Evolutionary conservation across 2,113 vertebrate genomes (phyloP).

Genomic region (Coryphaenoides rupestris): DNA sequence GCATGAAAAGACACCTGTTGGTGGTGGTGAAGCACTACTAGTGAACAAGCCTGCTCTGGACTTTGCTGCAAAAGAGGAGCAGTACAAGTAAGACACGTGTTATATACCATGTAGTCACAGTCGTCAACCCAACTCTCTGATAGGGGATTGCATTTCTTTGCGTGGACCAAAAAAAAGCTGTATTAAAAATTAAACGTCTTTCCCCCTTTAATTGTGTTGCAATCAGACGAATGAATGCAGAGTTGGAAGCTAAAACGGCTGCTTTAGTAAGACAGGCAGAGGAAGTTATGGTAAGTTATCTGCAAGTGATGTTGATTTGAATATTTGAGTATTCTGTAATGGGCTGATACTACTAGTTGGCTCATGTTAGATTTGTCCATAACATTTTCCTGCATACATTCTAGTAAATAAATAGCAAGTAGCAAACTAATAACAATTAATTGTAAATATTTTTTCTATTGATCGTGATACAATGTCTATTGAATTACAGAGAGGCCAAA

Average conservation of each 20-base stretch:
- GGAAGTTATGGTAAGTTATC: conserved; percentile 81
- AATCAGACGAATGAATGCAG: conserved; percentile 84
- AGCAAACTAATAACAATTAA: not conserved
- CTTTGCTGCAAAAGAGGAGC: conserved; percentile 77
- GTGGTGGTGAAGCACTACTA: no score
- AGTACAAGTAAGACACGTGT: conserved; percentile 81
- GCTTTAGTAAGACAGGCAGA: conserved; percentile 84
- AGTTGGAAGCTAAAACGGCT: conserved; percentile 89
- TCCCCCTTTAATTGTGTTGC: not conserved
- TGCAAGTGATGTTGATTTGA: no score
- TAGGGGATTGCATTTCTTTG: no score
- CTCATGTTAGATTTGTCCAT: no score
- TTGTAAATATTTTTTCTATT: not conserved
- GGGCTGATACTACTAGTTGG: no score
- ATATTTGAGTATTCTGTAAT: no score
- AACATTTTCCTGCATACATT: no score
- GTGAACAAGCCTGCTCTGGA: conserved; percentile 47
- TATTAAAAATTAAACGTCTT: no score
- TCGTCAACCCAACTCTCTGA: no score
- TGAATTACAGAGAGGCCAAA: not conserved
- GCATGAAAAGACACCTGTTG: conserved; percentile 28
- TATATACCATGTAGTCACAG: no score
- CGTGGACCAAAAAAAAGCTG: no score
- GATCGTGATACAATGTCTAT: not conserved
- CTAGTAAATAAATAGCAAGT: not conserved